Conservation (phyloP, 2,113 vertebrate genomes). For the Scortum barcoo region DNA sequence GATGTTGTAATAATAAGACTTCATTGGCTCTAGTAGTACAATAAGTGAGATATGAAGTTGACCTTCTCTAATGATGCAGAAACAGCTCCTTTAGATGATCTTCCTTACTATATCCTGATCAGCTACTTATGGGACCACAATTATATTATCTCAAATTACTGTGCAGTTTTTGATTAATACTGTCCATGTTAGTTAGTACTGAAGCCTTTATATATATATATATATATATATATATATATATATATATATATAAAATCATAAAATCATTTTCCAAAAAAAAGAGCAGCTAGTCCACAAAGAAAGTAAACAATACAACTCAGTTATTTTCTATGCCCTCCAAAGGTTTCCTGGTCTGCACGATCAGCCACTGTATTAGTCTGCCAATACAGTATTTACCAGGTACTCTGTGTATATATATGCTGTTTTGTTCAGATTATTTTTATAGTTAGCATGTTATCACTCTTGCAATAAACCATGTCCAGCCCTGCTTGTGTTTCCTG, state of each 20-base stretch:
- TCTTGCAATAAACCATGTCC: slow-evolving; percentile 33
- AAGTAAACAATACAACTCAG: not conserved
- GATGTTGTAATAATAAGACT: too few species aligned
- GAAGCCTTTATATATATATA: not conserved
- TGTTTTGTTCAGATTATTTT: slow-evolving; percentile 27
- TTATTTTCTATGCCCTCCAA: not conserved
- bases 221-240: not conserved
- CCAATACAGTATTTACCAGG: slow-evolving; percentile 18
- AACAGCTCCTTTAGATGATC: not conserved
- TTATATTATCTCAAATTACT: not conserved
- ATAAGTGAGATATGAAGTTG: not conserved
- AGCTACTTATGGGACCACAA: not conserved
- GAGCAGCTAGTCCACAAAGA: too few species aligned
- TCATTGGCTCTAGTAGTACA: too few species aligned
- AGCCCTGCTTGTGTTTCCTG: not conserved
- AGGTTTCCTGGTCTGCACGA: not conserved
- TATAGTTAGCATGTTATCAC: slow-evolving; percentile 31
- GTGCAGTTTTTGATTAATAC: not conserved
- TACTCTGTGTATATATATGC: slow-evolving; percentile 45
- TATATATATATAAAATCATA: not conserved
- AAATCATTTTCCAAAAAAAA: too few species aligned
- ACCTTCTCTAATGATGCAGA: not conserved
- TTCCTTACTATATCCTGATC: not conserved
- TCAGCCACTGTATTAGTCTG: slow-evolving; percentile 16
- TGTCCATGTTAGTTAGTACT: too few species aligned